Conservation (phyloP, 2,113 vertebrate species). For the Fregata magnificens region DNA sequence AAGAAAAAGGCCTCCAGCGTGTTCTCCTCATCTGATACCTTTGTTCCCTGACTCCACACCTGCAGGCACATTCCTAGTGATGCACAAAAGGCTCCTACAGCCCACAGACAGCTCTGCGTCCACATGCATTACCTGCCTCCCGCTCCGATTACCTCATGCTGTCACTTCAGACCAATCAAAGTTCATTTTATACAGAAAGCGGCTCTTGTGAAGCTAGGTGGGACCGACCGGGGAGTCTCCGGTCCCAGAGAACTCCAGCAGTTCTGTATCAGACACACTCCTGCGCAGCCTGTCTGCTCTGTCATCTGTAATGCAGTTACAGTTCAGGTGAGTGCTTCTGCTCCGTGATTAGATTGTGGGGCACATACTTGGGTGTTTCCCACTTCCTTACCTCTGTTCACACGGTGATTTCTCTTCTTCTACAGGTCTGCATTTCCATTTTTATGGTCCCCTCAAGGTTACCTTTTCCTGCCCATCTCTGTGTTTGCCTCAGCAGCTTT, state of each 20-base stretch:
- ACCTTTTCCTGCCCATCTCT: not conserved
- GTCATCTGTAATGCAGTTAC: rapidly evolving
- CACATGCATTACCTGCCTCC: constrained; percentile 7
- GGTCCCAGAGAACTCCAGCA: not conserved
- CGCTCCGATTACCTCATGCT: not conserved
- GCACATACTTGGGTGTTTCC: not conserved
- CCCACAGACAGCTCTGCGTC: not conserved
- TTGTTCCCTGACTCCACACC: constrained; percentile 57
- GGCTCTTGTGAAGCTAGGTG: not conserved
- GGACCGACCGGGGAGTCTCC: not conserved
- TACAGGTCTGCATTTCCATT: not conserved
- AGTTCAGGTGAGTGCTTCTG: not conserved
- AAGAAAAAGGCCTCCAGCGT: constrained; percentile 73
- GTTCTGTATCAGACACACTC: not conserved
- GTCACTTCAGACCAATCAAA: not conserved
- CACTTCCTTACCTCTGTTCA: not conserved
- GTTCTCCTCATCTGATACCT: constrained; percentile 64
- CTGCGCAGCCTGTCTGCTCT: not conserved
- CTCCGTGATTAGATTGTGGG: rapidly evolving
- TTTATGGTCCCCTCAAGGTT: not conserved
- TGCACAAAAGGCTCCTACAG: constrained; percentile 44
- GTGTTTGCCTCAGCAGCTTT: rapidly evolving
- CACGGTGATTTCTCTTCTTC: not conserved
- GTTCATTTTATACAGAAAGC: not conserved
- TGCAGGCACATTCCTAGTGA: constrained; percentile 9